Percentiles rank a stretch among this genome's conserved stretches.
These are phyloP conservation scores for Patella depressa DNA, from an alignment of 2,888 invertebrate genomes.

Conservation along the genomic window DNA sequence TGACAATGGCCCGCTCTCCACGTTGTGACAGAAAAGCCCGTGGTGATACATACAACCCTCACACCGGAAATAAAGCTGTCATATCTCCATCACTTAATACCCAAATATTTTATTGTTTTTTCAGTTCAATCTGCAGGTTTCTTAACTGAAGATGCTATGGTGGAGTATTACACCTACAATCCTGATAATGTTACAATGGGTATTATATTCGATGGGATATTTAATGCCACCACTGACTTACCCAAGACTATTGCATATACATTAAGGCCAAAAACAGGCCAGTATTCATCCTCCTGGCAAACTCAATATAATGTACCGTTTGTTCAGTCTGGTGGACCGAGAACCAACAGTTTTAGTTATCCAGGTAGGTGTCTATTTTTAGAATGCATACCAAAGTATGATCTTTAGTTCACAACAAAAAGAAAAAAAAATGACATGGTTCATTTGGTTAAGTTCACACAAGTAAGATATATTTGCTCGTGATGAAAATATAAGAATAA, in stretches of 20 bases:
- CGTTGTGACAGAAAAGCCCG: no score
- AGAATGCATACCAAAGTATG: no score
- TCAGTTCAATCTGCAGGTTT: constrained; percentile 52
- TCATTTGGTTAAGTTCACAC: no score
- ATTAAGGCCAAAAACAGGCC: constrained; percentile 39
- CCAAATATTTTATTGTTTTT: neutral
- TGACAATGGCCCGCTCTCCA: no score
- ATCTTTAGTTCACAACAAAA: no score
- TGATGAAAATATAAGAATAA: no score
- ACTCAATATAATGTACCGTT: constrained; percentile 40
- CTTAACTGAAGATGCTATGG: constrained; percentile 63
- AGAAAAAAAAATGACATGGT: no score
- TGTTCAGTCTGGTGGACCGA: constrained; percentile 38
- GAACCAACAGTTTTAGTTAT: neutral
- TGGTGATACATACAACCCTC: no score
- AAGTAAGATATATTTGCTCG: no score
- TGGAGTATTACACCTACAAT: constrained; percentile 43
- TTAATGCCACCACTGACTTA: constrained; percentile 13
- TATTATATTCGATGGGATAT: constrained; percentile 40
- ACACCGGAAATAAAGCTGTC: no score
- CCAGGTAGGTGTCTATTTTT: no score
- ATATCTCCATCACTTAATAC: neutral
- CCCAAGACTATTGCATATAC: constrained; percentile 35
- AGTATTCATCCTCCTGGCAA: constrained; percentile 31
- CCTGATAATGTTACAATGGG: constrained; percentile 20